Percentiles rank a stretch among this genome's conserved stretches.
phyloP scores from a whole-genome alignment of 2,797 vertebrate genomes.

The Diglossa cyanea region DNA sequence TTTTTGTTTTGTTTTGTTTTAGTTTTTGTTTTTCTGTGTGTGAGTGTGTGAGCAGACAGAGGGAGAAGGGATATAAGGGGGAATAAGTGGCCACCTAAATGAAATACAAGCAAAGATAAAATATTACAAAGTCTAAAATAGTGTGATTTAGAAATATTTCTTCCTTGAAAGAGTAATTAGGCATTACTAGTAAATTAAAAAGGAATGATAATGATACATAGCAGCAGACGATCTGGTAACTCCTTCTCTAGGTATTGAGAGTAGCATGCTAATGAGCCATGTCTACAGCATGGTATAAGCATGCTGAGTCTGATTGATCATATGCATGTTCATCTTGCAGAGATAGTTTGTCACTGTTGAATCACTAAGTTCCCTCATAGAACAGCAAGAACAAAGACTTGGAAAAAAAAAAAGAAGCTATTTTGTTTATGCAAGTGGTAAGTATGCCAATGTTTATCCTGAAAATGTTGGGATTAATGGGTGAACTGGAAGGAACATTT shows the following conservation, averaged over 20 bases:
- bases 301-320: not conserved
- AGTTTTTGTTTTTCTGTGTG: not conserved
- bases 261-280: slow-evolving; percentile 13
- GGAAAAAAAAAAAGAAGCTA: too few species aligned
- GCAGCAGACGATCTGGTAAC: not conserved
- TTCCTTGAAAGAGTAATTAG: not conserved
- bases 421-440: not conserved
- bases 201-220: not conserved
- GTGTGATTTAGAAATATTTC: not conserved
- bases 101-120: not conserved
- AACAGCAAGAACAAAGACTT: not conserved
- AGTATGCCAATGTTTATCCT: not conserved
- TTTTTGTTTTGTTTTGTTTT: too few species aligned
- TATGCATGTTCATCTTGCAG: not conserved
- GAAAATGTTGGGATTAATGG: not conserved
- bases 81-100: not conserved
- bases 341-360: not conserved
- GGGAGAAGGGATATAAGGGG: not conserved
- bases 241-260: not conserved
- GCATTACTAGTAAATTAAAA: slow-evolving; percentile 3
- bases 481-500: not conserved
- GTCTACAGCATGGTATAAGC: not conserved
- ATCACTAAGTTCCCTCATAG: not conserved
- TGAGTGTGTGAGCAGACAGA: not conserved
- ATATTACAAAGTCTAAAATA: not conserved